Evolutionary conservation across 1,140 invertebrate species (phyloP).

Genomic region (Galleria mellonella): DNA sequence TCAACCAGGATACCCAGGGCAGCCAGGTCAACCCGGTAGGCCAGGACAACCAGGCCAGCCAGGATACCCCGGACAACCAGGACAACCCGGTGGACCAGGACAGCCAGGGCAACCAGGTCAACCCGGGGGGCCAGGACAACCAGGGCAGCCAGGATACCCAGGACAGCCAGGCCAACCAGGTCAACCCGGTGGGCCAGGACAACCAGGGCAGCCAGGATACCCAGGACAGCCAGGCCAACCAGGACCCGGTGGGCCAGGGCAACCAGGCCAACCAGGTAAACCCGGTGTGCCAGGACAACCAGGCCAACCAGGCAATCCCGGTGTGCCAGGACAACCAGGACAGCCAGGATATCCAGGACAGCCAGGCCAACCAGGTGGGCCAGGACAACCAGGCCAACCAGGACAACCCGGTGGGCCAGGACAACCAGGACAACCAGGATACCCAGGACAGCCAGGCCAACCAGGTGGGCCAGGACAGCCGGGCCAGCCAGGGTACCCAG

Average conservation of each 20-base stretch:
- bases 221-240: slow-evolving; percentile 9
- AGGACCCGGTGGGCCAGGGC: slow-evolving; percentile 5
- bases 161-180: slow-evolving; percentile 8
- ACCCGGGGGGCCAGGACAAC: slow-evolving; percentile 26
- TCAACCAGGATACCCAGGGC: slow-evolving; percentile 9
- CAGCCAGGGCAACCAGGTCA: slow-evolving; percentile 11
- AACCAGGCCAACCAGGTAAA: slow-evolving; percentile 21
- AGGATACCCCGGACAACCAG: neutral
- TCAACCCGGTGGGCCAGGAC: slow-evolving; percentile 19
- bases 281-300: slow-evolving; percentile 19
- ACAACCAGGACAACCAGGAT: slow-evolving; percentile 11
- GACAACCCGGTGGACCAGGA: slow-evolving; percentile 1
- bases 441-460: slow-evolving; percentile 10
- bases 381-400: slow-evolving; percentile 14
- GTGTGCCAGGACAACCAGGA: slow-evolving; percentile 9
- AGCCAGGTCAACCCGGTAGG: slow-evolving; percentile 10
- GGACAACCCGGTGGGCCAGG: slow-evolving; percentile 11
- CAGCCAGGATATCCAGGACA: slow-evolving; percentile 13
- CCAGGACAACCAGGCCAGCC: slow-evolving; percentile 11
- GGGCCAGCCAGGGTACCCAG: slow-evolving; percentile 9
- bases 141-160: slow-evolving; percentile 31
- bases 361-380: slow-evolving; percentile 21
- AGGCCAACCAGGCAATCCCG: slow-evolving; percentile 13
- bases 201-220: slow-evolving; percentile 7
- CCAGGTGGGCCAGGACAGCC: slow-evolving; percentile 14